Percentiles rank a stretch among this genome's conserved stretches.
Conservation (phyloP, 2,888 invertebrate species). For the Malthinus flaveolus region DNA sequence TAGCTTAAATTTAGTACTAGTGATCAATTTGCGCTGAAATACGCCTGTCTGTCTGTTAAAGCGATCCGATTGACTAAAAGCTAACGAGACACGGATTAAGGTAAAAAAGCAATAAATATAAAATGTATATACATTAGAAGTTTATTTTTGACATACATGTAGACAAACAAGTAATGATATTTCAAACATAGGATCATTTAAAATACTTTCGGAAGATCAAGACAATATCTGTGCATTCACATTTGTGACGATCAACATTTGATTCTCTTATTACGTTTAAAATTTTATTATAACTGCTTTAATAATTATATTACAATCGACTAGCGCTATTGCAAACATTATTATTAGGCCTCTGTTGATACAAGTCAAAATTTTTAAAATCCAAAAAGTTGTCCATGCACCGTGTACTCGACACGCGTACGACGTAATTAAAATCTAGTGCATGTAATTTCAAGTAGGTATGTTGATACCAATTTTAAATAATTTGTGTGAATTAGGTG, state of each 20-base stretch:
- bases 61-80: no score
- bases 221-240: slow-evolving; percentile 46
- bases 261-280: slow-evolving; percentile 34
- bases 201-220: slow-evolving; percentile 52
- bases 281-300: slow-evolving; percentile 13
- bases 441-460: slow-evolving; percentile 35
- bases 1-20: no score
- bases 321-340: slow-evolving; percentile 49
- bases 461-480: slow-evolving; percentile 3
- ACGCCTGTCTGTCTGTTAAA: no score
- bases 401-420: slow-evolving; percentile 43
- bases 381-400: slow-evolving; percentile 10
- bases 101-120: slow-evolving; percentile 9
- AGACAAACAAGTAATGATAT: slow-evolving; percentile 54
- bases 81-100: no score
- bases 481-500: slow-evolving; percentile 14
- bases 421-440: slow-evolving; percentile 44
- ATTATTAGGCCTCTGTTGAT: slow-evolving; percentile 45
- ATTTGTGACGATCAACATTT: slow-evolving; percentile 45
- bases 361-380: slow-evolving; percentile 30
- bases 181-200: slow-evolving; percentile 51
- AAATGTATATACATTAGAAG: slow-evolving; percentile 46
- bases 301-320: slow-evolving; percentile 33
- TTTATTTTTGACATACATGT: slow-evolving; percentile 49
- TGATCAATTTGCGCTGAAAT: no score